Base-by-base conservation (phyloP, 2,888 invertebrate species). In the Cheiracanthium punctorium region DNA sequence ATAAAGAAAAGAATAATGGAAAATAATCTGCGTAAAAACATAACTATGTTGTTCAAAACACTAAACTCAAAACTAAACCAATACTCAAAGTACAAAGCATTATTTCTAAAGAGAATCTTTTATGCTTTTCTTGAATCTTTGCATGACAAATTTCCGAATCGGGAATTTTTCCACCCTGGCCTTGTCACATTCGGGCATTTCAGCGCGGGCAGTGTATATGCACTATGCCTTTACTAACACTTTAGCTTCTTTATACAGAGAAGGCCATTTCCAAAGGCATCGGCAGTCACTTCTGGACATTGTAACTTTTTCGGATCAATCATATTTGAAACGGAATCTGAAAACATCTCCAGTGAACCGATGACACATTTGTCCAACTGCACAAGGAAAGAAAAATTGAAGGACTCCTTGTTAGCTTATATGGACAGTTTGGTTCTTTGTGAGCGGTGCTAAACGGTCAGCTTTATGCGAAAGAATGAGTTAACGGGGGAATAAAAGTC, bases 301-400 rank as follows among this genome's bases (percentile, higher is more conserved):
- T 82, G 77, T 82, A 33, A 64, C n/a, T n/a, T 8, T 5, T 29
- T 67, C 72, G 32, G 24, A 82, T 82, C 76, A 33, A 82, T 82
- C 82, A 82, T 64, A 64, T 28, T 58, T 76, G 64, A 10, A 64
- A 64, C 65, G 67, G 41, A 33, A 20, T 75, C 43, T 70, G 32
- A 64, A 81, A 72, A 77, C 43, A 43, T 77, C 43, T 41, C 32
- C 71, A 77, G 33, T 33, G 48, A 76, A 77, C 76, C 76, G 82
- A 43, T 67, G 8, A 48, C 14, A 28, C 48, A 74, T 81, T 82
- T 76, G 82, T 82, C 76, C 76, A 77, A 71, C 71, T 76, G 74
- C 43, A 82, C 71, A 65, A 33, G 10, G 71, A 48, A 77, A 82
- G 43, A 82, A 82, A n/a, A 58, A 43, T 29, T 58, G 37, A 41